Evolutionary conservation across 2,888 invertebrate genomes (phyloP).

Genomic region (Rhamnusium bicolor): DNA sequence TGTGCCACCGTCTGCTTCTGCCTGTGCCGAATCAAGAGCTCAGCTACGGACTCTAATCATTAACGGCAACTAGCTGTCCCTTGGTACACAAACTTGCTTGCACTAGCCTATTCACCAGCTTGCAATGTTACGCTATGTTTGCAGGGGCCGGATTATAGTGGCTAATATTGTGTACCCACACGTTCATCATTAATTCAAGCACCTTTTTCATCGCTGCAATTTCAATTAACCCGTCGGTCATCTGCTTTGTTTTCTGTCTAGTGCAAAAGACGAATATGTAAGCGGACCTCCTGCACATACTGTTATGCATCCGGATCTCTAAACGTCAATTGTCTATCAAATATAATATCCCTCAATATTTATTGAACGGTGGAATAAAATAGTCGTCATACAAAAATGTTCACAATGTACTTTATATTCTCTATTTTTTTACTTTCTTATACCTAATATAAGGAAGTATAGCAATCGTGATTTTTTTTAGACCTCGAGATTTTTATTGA

Average conservation of each 20-base stretch:
- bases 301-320: too few species aligned
- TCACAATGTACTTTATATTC: too few species aligned
- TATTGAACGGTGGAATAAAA: too few species aligned
- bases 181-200: slow-evolving; percentile 54
- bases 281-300: too few species aligned
- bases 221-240: slow-evolving; percentile 52
- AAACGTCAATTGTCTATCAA: too few species aligned
- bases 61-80: slow-evolving; percentile 32
- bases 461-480: too few species aligned
- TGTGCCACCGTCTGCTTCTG: slow-evolving; percentile 39
- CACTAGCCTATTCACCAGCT: not conserved
- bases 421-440: too few species aligned
- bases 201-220: slow-evolving; percentile 46
- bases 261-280: not conserved
- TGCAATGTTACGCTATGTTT: slow-evolving; percentile 5
- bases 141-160: not conserved
- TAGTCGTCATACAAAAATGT: too few species aligned
- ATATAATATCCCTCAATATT: too few species aligned
- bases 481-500: too few species aligned
- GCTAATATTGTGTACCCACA: slow-evolving; percentile 5
- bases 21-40: slow-evolving; percentile 40
- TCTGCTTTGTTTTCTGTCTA: slow-evolving; percentile 37
- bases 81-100: not conserved
- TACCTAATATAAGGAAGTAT: too few species aligned
- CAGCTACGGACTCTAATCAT: slow-evolving; percentile 42